Evolutionary conservation across 2,113 vertebrate species (phyloP).

Genomic region (Illadopsis cleaveri): DNA sequence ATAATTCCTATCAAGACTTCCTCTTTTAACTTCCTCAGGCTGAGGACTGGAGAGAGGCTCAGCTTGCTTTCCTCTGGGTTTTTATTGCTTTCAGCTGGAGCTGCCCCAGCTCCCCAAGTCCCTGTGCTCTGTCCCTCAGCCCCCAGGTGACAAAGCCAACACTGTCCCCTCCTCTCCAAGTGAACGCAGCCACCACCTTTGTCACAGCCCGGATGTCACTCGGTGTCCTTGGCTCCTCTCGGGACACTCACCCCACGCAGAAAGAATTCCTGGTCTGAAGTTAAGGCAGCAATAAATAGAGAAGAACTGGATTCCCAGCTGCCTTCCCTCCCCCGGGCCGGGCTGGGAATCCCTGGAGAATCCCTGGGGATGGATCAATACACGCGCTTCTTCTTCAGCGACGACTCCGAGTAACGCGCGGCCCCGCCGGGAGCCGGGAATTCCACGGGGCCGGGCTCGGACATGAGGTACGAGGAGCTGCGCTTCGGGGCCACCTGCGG

Average conservation of each 20-base stretch:
- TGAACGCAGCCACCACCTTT: neutral
- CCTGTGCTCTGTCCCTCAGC: neutral
- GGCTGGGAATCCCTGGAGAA: neutral
- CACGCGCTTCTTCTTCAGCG: constrained; percentile 95
- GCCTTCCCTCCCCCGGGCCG: neutral
- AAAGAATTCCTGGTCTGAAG: constrained; percentile 8
- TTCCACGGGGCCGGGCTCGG: constrained; percentile 78
- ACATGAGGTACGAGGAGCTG: constrained; percentile 82
- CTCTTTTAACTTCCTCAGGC: constrained; percentile 4
- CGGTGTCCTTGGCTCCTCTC: neutral
- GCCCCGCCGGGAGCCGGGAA: constrained; percentile 81
- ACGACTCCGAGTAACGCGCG: constrained; percentile 82
- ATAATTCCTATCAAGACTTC: neutral
- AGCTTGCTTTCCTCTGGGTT: neutral
- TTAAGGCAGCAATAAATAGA: constrained; percentile 72
- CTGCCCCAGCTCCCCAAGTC: neutral
- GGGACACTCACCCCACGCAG: neutral
- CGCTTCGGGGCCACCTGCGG: constrained; percentile 83
- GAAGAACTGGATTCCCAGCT: neutral
- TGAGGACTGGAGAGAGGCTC: constrained; percentile 56
- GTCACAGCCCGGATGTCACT: neutral
- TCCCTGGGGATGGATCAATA: constrained; percentile 42
- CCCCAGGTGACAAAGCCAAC: neutral
- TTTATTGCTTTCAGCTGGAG: constrained; percentile 72
- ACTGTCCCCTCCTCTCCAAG: neutral